Percentiles rank a stretch among this genome's conserved stretches.
These are phyloP conservation scores for Apostichopus japonicus DNA, from an alignment of 35 echinoderm and acorn worm species.

Conservation along the genomic window DNA sequence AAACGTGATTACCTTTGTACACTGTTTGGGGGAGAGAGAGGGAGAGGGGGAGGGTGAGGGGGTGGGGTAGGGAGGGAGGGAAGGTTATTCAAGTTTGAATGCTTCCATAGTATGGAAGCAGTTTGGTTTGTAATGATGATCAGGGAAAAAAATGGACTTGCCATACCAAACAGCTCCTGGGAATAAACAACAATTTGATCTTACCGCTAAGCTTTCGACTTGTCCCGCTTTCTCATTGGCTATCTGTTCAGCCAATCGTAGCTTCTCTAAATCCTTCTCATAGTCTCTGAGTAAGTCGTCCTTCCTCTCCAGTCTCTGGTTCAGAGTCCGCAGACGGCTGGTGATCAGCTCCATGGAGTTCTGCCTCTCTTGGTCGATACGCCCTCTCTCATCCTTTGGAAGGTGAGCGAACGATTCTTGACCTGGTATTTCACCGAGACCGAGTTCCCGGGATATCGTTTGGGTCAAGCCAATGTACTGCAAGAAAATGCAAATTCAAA, in stretches of 20 bases:
- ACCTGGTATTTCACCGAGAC: constrained; percentile 85
- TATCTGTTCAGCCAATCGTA: constrained; percentile 88
- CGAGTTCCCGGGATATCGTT: constrained; percentile 67
- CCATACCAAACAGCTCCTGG: too few relatives aligned
- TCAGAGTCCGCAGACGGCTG: constrained; percentile 77
- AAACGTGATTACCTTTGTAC: too few relatives aligned
- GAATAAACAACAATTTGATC: background rate
- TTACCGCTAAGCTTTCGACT: constrained; percentile 89
- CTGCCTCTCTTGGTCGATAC: constrained; percentile 65
- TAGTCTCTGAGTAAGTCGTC: constrained; percentile 88
- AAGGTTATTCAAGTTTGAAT: too few relatives aligned
- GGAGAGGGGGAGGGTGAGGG: too few relatives aligned
- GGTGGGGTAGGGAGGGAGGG: too few relatives aligned
- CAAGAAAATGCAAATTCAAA: background rate
- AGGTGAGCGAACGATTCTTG: constrained; percentile 86
- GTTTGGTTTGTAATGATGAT: too few relatives aligned
- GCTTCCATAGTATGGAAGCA: too few relatives aligned
- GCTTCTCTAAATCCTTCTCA: constrained; percentile 95
- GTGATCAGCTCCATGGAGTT: constrained; percentile 75
- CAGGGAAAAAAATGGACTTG: too few relatives aligned
- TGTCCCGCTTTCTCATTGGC: constrained; percentile 92
- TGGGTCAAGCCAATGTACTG: constrained; percentile 86
- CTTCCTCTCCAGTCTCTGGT: constrained; percentile 94
- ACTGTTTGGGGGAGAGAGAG: too few relatives aligned
- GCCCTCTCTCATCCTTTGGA: constrained; percentile 84